phyloP scores from a whole-genome alignment of 2,888 invertebrate genomes.

The Melanchra persicariae region DNA sequence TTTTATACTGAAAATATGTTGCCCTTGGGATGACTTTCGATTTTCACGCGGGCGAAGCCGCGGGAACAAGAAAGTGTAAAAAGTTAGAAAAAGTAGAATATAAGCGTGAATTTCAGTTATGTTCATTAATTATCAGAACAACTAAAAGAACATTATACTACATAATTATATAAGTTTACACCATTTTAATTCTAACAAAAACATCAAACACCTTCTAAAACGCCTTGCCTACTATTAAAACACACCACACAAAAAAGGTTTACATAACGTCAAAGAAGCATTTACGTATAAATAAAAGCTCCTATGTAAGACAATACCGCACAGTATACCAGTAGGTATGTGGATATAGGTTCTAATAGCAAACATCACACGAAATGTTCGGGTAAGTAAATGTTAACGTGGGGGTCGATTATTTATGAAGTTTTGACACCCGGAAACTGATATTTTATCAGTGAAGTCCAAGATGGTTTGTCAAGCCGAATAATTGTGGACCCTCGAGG shows the following conservation, averaged over 20 bases:
- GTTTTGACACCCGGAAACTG: background rate
- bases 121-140: too few species aligned
- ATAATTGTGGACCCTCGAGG: too few species aligned
- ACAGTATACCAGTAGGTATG: background rate
- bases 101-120: too few species aligned
- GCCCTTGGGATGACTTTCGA: too few species aligned
- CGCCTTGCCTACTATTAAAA: conserved; percentile 14
- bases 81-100: too few species aligned
- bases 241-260: conserved; percentile 35
- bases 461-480: too few species aligned
- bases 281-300: conserved; percentile 44
- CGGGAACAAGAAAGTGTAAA: too few species aligned
- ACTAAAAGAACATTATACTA: too few species aligned
- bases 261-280: conserved; percentile 42
- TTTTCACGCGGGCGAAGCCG: too few species aligned
- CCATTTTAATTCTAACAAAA: background rate
- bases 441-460: too few species aligned
- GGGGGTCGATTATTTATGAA: conserved; percentile 21
- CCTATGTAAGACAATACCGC: conserved; percentile 52
- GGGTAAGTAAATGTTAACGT: conserved; percentile 55
- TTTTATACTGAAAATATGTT: too few species aligned
- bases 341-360: conserved; percentile 3
- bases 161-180: background rate
- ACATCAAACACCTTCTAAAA: background rate
- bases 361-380: conserved; percentile 44